phyloP scores from a whole-genome alignment of 2,113 vertebrate species.

The Stegastes partitus region DNA sequence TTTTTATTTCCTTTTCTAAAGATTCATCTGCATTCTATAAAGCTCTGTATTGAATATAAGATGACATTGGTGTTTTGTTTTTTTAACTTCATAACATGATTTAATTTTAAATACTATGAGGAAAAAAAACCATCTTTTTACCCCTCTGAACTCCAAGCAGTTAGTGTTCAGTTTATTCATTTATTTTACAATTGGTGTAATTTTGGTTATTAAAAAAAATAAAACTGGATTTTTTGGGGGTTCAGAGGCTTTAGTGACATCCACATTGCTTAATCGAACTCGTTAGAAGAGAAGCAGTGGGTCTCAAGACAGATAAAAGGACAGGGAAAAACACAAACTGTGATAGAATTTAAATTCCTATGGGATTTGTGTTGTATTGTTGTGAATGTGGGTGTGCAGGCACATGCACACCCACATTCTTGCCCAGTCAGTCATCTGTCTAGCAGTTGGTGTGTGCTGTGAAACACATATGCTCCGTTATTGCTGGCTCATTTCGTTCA shows the following conservation, averaged over 20 bases:
- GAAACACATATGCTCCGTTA: slow-evolving; percentile 61
- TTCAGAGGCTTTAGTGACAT: not conserved
- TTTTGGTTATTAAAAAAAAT: too few species aligned
- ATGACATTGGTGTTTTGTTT: not conserved
- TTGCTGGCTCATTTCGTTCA: slow-evolving; percentile 64
- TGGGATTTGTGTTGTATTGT: not conserved
- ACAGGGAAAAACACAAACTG: not conserved
- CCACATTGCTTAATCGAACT: not conserved
- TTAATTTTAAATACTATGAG: not conserved
- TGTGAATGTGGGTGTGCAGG: not conserved
- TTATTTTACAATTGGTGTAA: too few species aligned
- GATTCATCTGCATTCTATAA: not conserved
- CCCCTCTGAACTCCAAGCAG: not conserved
- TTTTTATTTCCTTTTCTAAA: not conserved
- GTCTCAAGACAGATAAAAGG: not conserved
- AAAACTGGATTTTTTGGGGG: too few species aligned
- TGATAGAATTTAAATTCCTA: not conserved
- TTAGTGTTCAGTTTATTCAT: not conserved
- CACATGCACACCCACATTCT: not conserved
- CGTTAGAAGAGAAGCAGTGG: not conserved
- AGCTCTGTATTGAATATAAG: not conserved
- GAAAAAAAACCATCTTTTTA: not conserved
- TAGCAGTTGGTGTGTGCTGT: slow-evolving; percentile 56
- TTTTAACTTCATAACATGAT: not conserved
- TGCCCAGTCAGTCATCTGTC: slow-evolving; percentile 16